phyloP scores from a whole-genome alignment of 2,113 vertebrate genomes.

The Daboia siamensis region DNA sequence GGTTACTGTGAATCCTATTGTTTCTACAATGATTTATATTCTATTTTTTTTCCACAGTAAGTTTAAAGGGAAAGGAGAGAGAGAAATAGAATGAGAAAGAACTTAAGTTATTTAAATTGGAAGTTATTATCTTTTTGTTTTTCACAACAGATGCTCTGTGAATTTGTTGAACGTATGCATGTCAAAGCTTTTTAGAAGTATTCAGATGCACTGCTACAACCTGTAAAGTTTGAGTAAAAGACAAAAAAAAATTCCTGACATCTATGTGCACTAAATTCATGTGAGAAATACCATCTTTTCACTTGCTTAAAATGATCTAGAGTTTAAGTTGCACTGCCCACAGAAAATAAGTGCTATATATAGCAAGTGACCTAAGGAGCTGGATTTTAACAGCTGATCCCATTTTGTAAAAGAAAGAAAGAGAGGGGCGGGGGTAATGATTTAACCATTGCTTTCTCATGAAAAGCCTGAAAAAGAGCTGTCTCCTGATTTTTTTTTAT shows the following conservation, averaged over 20 bases:
- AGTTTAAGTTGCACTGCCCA: conserved; percentile 31
- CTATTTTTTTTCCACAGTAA: conserved; percentile 33
- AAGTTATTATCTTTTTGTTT: conserved; percentile 78
- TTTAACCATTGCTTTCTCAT: neutral
- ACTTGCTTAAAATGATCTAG: conserved; percentile 39
- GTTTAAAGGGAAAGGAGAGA: neutral
- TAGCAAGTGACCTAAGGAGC: conserved; percentile 28
- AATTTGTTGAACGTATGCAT: conserved; percentile 80
- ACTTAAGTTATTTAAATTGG: conserved; percentile 74
- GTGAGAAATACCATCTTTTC: conserved; percentile 57
- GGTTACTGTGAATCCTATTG: conserved; percentile 9
- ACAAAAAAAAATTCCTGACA: conserved; percentile 68
- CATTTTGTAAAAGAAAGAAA: neutral
- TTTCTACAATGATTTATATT: conserved; percentile 31
- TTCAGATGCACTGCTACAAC: conserved; percentile 73
- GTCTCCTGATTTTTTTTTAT: neutral
- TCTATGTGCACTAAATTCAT: conserved; percentile 65
- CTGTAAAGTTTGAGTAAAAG: conserved; percentile 73
- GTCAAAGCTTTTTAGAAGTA: conserved; percentile 74
- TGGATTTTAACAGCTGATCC: neutral
- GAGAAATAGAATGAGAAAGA: conserved; percentile 37
- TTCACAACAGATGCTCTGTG: conserved; percentile 81
- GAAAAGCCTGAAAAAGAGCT: neutral
- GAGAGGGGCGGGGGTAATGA: neutral
- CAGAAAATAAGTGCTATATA: conserved; percentile 25